A percentile compares a stretch with the other conserved stretches of the same genome.
These are phyloP conservation scores for Globicephala melas DNA, from an alignment of 2,113 vertebrate genomes.

Conservation along the genomic window DNA sequence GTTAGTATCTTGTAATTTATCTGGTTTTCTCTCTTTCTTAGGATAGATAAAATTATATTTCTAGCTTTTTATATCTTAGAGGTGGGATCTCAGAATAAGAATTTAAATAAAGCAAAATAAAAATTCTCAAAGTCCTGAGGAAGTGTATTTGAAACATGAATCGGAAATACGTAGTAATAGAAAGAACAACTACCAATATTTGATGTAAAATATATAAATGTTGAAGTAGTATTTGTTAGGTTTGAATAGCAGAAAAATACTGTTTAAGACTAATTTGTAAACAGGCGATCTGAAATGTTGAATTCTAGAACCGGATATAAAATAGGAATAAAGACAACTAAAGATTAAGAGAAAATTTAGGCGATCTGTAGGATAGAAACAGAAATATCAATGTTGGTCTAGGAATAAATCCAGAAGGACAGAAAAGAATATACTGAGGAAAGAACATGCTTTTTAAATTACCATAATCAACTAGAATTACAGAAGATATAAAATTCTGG, in stretches of 20 bases:
- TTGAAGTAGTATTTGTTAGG: neutral
- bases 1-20: neutral
- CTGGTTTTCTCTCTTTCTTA: neutral
- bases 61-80: neutral
- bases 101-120: neutral
- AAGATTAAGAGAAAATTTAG: neutral
- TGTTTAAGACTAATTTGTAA: neutral
- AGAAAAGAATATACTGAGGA: neutral
- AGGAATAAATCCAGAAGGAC: neutral
- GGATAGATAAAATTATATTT: neutral
- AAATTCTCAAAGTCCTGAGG: neutral
- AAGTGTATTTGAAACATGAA: neutral
- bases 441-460: neutral
- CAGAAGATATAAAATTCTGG: neutral
- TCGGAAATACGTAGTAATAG: neutral
- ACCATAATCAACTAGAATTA: neutral
- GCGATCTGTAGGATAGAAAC: neutral
- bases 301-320: neutral
- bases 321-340: neutral
- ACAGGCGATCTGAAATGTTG: neutral
- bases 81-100: neutral
- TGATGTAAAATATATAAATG: neutral
- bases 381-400: neutral
- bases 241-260: neutral
- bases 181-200: neutral